These are phyloP conservation scores for Tangachromis dhanisi DNA, from an alignment of 2,113 vertebrate genomes.

Conservation along the genomic window DNA sequence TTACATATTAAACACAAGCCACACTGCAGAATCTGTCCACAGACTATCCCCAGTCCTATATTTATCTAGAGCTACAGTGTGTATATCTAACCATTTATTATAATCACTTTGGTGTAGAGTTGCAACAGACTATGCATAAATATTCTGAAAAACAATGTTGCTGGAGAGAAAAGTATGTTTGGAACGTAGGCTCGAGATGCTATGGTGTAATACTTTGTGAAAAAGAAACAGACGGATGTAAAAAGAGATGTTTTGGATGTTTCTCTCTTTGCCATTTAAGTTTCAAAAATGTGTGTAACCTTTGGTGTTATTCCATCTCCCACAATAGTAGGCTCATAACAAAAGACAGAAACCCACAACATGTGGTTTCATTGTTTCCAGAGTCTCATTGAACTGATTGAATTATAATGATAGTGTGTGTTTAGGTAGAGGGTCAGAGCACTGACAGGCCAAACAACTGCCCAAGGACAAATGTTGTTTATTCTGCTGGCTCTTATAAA, in stretches of 20 bases:
- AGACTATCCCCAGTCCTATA: not conserved
- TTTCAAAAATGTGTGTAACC: not conserved
- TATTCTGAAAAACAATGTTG: not conserved
- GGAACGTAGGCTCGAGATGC: not conserved
- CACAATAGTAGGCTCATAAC: not conserved
- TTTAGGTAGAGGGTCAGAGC: conserved; percentile 22
- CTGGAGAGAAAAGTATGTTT: not conserved
- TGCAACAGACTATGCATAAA: not conserved
- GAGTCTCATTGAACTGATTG: not conserved
- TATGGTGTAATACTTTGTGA: not conserved
- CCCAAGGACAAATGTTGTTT: conserved; percentile 31
- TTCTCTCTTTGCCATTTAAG: not conserved
- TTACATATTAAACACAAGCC: not conserved
- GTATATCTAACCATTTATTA: not conserved
- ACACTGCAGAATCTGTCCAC: not conserved
- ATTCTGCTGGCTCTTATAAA: not conserved
- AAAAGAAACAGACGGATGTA: not conserved
- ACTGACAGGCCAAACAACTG: conserved; percentile 3
- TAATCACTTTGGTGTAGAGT: not conserved
- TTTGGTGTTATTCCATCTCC: not conserved
- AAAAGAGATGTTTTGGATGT: not conserved
- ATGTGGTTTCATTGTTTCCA: conserved; percentile 38
- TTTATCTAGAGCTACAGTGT: not conserved
- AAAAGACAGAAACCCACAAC: not conserved
- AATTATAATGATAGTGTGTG: conserved; percentile 44